A percentile compares a stretch with the other conserved stretches of the same genome.
phyloP scores from a whole-genome alignment of 2,113 vertebrate genomes.

The Scortum barcoo region DNA sequence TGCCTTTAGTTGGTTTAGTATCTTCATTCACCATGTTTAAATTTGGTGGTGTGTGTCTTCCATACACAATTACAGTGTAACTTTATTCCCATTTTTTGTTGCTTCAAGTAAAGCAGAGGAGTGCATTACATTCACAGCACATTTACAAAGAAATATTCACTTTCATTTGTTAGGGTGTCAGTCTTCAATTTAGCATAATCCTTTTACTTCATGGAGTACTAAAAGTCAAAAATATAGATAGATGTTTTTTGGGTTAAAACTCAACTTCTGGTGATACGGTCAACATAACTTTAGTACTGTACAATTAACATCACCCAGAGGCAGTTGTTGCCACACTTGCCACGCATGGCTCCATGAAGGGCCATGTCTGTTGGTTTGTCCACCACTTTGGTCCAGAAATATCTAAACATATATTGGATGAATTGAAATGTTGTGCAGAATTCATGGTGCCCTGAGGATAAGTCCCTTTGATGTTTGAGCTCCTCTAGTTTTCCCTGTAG shows the following conservation, averaged over 20 bases:
- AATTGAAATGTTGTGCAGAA: not conserved
- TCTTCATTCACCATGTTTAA: not conserved
- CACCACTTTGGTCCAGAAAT: not conserved
- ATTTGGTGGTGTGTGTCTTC: no score
- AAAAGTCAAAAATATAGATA: not conserved
- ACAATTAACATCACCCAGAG: not conserved
- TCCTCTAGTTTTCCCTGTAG: no score
- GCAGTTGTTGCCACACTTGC: not conserved
- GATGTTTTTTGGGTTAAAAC: not conserved
- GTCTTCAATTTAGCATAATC: not conserved
- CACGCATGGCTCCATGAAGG: not conserved
- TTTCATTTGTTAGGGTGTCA: not conserved
- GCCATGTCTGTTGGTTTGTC: not conserved
- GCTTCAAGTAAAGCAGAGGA: conserved; percentile 5
- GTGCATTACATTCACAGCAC: not conserved
- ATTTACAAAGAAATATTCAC: not conserved
- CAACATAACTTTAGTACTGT: not conserved
- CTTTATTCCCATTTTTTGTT: not conserved
- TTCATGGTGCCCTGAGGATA: not conserved
- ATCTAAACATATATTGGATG: not conserved
- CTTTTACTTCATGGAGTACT: not conserved
- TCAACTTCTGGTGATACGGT: not conserved
- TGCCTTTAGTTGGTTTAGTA: not conserved
- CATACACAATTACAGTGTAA: no score
- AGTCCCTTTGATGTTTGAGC: not conserved